Evolutionary conservation across 1,140 invertebrate genomes (phyloP).

Genomic region (Microvelia longipes): DNA sequence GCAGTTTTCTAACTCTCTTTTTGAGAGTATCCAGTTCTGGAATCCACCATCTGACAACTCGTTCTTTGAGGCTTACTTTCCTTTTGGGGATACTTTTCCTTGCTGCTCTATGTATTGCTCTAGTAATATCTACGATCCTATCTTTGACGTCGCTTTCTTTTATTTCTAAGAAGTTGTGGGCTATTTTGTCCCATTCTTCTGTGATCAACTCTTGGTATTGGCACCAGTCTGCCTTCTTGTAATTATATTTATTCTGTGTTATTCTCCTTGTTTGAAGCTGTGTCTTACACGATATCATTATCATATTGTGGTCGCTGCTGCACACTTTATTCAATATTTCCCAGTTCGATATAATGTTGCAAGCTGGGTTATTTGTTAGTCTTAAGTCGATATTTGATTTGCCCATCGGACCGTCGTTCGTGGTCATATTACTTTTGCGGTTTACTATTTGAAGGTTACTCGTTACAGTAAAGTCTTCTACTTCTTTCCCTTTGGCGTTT

Average conservation of each 20-base stretch:
- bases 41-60: background rate
- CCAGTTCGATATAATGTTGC: background rate
- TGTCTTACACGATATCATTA: background rate
- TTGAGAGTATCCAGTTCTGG: no score
- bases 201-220: background rate
- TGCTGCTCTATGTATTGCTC: background rate
- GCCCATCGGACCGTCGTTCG: background rate
- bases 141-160: background rate
- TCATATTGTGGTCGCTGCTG: background rate
- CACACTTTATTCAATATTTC: background rate
- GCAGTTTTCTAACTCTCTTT: no score
- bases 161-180: background rate
- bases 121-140: background rate
- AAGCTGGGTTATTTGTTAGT: background rate
- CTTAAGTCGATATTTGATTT: background rate
- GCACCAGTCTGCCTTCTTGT: background rate
- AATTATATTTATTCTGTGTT: background rate
- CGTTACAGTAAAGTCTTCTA: background rate
- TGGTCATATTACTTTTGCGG: background rate
- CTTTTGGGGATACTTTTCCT: background rate
- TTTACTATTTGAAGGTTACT: background rate
- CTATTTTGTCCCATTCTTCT: background rate
- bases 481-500: background rate
- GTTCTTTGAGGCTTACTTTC: background rate
- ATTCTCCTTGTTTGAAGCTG: background rate